Evolutionary conservation across 2,113 vertebrate species (phyloP).

Genomic region (Ursus arctos): DNA sequence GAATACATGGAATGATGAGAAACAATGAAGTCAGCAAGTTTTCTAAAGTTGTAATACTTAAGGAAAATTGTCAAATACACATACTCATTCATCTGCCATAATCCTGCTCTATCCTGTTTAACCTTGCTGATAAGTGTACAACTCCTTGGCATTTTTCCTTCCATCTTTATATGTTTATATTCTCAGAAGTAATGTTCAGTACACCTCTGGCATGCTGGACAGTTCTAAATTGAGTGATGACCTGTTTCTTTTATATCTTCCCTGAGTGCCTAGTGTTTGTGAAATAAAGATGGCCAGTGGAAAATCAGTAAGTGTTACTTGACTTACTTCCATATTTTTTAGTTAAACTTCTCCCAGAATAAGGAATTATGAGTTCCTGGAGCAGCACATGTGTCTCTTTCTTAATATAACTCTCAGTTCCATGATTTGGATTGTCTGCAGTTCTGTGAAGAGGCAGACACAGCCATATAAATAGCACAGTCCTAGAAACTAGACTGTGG

Average conservation of each 20-base stretch:
- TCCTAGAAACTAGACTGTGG: neutral
- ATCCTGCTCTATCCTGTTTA: neutral
- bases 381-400: neutral
- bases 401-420: neutral
- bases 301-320: neutral
- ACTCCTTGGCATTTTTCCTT: neutral
- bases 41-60: neutral
- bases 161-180: neutral
- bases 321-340: constrained; percentile 10
- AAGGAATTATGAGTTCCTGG: neutral
- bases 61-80: neutral
- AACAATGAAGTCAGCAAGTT: neutral
- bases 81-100: neutral
- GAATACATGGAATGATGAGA: neutral
- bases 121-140: neutral
- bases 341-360: neutral
- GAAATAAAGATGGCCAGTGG: neutral
- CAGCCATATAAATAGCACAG: neutral
- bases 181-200: neutral
- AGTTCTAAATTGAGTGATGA: neutral
- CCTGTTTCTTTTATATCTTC: constrained; percentile 43
- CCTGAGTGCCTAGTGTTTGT: neutral
- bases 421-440: neutral
- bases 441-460: neutral
- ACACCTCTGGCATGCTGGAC: neutral